Evolutionary conservation across 2,888 invertebrate genomes (phyloP).

Genomic region (Dysmachus trigonus): DNA sequence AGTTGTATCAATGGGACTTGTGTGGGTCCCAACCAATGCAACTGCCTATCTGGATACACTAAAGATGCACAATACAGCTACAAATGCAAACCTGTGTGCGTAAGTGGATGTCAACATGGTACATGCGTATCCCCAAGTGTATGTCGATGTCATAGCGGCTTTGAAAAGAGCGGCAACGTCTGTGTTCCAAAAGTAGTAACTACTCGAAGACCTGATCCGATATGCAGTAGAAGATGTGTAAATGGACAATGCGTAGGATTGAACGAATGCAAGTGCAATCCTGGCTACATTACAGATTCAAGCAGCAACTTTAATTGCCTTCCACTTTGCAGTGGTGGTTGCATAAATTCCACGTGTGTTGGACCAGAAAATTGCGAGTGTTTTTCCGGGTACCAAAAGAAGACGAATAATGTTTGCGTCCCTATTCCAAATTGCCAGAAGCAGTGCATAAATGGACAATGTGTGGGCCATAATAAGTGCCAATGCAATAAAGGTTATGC

Average conservation of each 20-base stretch:
- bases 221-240: slow-evolving; percentile 48
- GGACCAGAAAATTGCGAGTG: slow-evolving; percentile 68
- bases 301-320: slow-evolving; percentile 55
- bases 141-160: slow-evolving; percentile 59
- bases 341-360: slow-evolving; percentile 69
- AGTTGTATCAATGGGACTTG: slow-evolving; percentile 55
- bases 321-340: slow-evolving; percentile 65
- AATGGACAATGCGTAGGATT: slow-evolving; percentile 63
- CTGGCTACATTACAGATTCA: slow-evolving; percentile 55
- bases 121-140: slow-evolving; percentile 59
- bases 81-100: slow-evolving; percentile 51
- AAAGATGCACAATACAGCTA: slow-evolving; percentile 53
- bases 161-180: background rate
- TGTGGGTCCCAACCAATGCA: slow-evolving; percentile 60
- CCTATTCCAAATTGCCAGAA: background rate
- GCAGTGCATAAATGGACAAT: slow-evolving; percentile 62
- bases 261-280: slow-evolving; percentile 65
- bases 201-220: slow-evolving; percentile 53
- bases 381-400: slow-evolving; percentile 65
- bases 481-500: background rate
- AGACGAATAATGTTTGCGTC: background rate
- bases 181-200: slow-evolving; percentile 55
- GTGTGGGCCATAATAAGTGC: slow-evolving; percentile 51
- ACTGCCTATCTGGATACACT: slow-evolving; percentile 65
- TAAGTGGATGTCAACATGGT: slow-evolving; percentile 53